Evolutionary conservation across 2,888 invertebrate species (phyloP).

Genomic region (Nephrotoma appendiculata): DNA sequence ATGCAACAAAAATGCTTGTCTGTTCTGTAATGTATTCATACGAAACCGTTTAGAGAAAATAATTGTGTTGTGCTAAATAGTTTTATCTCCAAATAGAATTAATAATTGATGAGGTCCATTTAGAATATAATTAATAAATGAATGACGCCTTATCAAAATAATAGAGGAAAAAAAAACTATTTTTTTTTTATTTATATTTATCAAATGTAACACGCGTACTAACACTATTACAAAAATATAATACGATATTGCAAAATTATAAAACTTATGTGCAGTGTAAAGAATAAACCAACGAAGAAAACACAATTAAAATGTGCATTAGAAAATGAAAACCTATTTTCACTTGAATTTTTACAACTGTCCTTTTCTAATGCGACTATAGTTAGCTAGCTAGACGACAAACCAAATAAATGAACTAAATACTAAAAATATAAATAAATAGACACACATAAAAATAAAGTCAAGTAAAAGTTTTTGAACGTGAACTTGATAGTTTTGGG

Average conservation of each 20-base stretch:
- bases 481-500: not conserved
- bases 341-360: not conserved
- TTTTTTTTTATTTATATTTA: not conserved
- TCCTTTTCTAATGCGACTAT: not conserved
- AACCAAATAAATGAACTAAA: not conserved
- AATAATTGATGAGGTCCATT: not conserved
- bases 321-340: not conserved
- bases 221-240: not conserved
- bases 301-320: not conserved
- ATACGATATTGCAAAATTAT: not conserved
- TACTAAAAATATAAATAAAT: not conserved
- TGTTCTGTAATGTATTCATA: not conserved
- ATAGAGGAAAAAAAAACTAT: not conserved
- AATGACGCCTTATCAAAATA: not conserved
- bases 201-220: not conserved
- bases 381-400: not conserved
- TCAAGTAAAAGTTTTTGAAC: not conserved
- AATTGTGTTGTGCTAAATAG: too few species aligned
- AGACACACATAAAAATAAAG: not conserved
- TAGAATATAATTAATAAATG: not conserved
- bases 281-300: not conserved
- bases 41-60: not conserved
- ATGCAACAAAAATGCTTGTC: not conserved
- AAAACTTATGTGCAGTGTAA: not conserved
- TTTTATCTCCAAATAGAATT: too few species aligned